phyloP scores from a whole-genome alignment of 2,113 vertebrate species.

The Sapayoa aenigma region DNA sequence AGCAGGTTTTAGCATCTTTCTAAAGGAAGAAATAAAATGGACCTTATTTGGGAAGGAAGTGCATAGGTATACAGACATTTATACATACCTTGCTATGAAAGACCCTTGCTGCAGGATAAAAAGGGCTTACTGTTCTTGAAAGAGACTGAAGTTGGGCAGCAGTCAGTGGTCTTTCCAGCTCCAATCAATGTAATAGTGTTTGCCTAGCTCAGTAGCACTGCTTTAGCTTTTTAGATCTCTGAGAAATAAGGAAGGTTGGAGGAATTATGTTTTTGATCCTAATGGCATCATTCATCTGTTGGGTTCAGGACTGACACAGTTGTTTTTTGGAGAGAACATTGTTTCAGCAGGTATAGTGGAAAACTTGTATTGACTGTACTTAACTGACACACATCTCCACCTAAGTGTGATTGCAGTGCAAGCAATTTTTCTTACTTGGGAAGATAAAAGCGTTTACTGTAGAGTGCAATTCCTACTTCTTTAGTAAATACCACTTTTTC shows the following conservation, averaged over 20 bases:
- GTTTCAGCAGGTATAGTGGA: neutral
- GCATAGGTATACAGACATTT: fast-evolving
- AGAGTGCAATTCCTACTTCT: neutral
- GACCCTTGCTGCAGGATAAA: neutral
- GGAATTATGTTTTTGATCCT: neutral
- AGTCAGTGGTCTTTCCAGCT: neutral
- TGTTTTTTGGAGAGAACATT: neutral
- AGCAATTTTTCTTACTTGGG: neutral
- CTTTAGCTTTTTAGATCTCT: neutral
- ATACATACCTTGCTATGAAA: neutral
- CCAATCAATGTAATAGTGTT: neutral
- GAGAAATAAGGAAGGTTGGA: neutral
- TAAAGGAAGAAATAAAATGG: neutral
- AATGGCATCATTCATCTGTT: neutral
- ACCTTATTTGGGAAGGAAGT: neutral
- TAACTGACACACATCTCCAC: neutral
- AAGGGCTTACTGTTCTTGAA: neutral
- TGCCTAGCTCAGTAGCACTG: neutral
- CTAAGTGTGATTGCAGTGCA: neutral
- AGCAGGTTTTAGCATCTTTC: neutral
- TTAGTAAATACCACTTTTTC: neutral
- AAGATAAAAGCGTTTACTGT: neutral
- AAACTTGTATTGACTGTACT: neutral
- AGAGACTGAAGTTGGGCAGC: neutral
- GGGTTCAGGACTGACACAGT: neutral